These are phyloP conservation scores for Xestia ashworthii DNA, from an alignment of 2,888 invertebrate genomes.

Conservation along the genomic window DNA sequence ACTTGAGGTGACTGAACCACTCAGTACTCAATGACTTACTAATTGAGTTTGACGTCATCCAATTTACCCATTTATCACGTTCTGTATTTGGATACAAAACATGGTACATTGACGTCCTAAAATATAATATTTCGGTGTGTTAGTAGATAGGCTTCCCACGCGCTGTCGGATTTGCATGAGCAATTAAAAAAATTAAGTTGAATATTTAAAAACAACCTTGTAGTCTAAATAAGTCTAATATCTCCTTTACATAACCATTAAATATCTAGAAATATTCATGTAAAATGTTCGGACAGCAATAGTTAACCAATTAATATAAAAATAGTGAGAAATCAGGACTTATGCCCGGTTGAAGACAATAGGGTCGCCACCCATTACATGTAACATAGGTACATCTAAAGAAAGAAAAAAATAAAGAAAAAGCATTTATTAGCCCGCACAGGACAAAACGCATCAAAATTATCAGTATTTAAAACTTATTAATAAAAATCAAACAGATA, in stretches of 20 bases:
- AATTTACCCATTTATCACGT: slow-evolving; percentile 34
- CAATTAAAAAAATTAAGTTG: slow-evolving; percentile 42
- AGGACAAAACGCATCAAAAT: too few relatives aligned
- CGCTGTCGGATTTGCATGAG: slow-evolving; percentile 27
- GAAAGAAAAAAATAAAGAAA: too few relatives aligned
- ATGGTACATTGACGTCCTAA: slow-evolving; percentile 1
- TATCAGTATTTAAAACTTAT: too few relatives aligned
- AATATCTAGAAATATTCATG: neutral
- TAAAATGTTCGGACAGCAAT: neutral
- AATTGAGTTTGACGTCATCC: slow-evolving; percentile 23
- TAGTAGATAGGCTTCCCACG: slow-evolving; percentile 24
- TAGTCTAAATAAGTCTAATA: neutral
- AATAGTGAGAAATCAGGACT: neutral
- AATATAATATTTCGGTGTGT: slow-evolving; percentile 8
- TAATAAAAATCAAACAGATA: too few relatives aligned
- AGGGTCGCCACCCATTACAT: neutral
- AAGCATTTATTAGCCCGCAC: too few relatives aligned
- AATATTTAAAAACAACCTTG: slow-evolving; percentile 34
- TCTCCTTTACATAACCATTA: neutral
- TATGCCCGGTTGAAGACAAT: neutral
- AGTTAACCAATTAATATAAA: neutral
- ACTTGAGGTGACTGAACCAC: slow-evolving; percentile 43
- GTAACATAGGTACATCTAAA: neutral
- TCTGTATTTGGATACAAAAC: slow-evolving; percentile 2
- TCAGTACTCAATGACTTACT: slow-evolving; percentile 25